These are phyloP conservation scores for Erpobdella octoculata DNA, from an alignment of 2,888 invertebrate species.

Conservation along the genomic window DNA sequence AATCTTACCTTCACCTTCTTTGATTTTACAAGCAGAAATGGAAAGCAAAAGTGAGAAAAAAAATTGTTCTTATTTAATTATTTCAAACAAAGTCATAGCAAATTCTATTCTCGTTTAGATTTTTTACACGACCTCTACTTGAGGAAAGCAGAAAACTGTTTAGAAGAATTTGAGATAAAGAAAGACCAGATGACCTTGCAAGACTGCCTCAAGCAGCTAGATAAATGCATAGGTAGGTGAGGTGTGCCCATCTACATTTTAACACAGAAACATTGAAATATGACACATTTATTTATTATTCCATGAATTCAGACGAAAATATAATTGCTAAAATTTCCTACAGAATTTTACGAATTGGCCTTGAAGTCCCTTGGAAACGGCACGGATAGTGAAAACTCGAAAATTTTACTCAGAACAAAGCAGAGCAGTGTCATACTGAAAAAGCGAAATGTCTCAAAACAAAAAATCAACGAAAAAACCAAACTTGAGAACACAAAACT, in stretches of 20 bases:
- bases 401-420: background rate
- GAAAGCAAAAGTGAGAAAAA: background rate
- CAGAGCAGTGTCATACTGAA: background rate
- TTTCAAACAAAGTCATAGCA: background rate
- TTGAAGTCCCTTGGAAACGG: background rate
- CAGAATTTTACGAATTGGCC: background rate
- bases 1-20: background rate
- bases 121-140: slow-evolving; percentile 9
- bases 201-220: slow-evolving; percentile 1
- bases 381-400: background rate
- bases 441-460: background rate
- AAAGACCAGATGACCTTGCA: background rate
- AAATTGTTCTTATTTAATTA: background rate
- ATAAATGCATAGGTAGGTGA: slow-evolving; percentile 5
- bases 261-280: background rate
- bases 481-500: too few species aligned
- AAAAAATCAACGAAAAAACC: background rate
- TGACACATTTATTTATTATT: background rate
- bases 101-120: too few species aligned
- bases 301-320: background rate
- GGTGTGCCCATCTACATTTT: background rate
- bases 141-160: background rate
- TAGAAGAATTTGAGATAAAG: background rate
- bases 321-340: background rate
- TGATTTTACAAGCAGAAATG: background rate